Evolutionary conservation across 2,888 invertebrate species (phyloP).

Genomic region (Meganola albula): DNA sequence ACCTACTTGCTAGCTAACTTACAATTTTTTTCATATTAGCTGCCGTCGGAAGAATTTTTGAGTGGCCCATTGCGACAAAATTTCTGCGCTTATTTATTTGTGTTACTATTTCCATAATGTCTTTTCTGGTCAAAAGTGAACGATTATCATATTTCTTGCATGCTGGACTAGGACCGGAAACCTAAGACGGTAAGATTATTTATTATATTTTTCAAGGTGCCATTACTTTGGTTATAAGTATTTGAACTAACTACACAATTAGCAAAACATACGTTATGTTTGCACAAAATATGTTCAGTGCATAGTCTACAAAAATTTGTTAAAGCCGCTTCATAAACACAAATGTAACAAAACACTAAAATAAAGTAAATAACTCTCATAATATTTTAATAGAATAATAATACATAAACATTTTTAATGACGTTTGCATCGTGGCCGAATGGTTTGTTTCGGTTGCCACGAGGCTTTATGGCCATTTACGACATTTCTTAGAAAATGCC

Average conservation of each 20-base stretch:
- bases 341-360: conserved; percentile 40
- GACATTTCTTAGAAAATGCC: conserved; percentile 45
- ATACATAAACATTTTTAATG: conserved; percentile 31
- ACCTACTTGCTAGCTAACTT: no score
- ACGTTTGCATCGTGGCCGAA: conserved; percentile 30
- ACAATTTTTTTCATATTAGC: conserved; percentile 68
- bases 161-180: conserved; percentile 39
- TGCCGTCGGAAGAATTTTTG: conserved; percentile 48
- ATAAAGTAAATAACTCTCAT: conserved; percentile 58
- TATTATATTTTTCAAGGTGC: neutral
- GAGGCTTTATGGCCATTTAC: conserved; percentile 1
- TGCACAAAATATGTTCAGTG: conserved; percentile 54
- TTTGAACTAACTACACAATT: conserved; percentile 1
- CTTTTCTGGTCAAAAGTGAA: conserved; percentile 37
- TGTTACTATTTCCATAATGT: conserved; percentile 42
- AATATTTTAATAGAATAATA: conserved; percentile 47
- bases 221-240: neutral
- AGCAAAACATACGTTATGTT: conserved; percentile 41
- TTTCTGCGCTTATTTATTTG: conserved; percentile 58
- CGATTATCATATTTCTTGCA: conserved; percentile 47
- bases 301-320: conserved; percentile 52
- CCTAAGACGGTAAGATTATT: conserved; percentile 26
- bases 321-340: conserved; percentile 23
- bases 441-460: conserved; percentile 25
- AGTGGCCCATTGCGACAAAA: conserved; percentile 51